phyloP scores from a whole-genome alignment of 2,888 invertebrate species.

The Galeruca laticollis region DNA sequence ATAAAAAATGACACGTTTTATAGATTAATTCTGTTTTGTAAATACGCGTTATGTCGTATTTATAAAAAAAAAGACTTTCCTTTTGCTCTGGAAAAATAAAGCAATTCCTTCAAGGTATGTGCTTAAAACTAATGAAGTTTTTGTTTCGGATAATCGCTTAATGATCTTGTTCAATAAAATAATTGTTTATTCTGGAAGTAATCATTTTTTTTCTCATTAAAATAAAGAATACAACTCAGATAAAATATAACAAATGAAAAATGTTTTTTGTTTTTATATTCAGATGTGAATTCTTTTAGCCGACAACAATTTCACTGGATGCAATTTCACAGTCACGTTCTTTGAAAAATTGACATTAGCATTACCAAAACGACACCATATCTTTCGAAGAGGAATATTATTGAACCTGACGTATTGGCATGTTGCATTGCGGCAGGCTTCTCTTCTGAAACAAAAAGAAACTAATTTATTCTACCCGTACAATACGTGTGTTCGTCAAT shows the following conservation, averaged over 20 bases:
- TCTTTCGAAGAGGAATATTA: slow-evolving; percentile 54
- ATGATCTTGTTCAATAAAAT: background rate
- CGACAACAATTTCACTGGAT: background rate
- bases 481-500: no score
- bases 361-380: slow-evolving; percentile 56
- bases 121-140: no score
- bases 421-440: slow-evolving; percentile 81
- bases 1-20: no score
- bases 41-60: no score
- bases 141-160: background rate
- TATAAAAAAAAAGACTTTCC: no score
- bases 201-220: background rate
- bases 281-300: background rate
- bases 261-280: background rate
- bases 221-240: background rate
- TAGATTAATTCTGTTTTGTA: no score
- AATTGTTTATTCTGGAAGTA: background rate
- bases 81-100: no score
- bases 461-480: background rate
- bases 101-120: no score
- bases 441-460: slow-evolving; percentile 70
- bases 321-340: slow-evolving; percentile 50
- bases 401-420: slow-evolving; percentile 68
- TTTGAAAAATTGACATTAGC: slow-evolving; percentile 52
- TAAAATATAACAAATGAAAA: background rate